These are phyloP conservation scores for Herpailurus yagouaroundi DNA, from an alignment of 2,113 vertebrate species.

Conservation along the genomic window DNA sequence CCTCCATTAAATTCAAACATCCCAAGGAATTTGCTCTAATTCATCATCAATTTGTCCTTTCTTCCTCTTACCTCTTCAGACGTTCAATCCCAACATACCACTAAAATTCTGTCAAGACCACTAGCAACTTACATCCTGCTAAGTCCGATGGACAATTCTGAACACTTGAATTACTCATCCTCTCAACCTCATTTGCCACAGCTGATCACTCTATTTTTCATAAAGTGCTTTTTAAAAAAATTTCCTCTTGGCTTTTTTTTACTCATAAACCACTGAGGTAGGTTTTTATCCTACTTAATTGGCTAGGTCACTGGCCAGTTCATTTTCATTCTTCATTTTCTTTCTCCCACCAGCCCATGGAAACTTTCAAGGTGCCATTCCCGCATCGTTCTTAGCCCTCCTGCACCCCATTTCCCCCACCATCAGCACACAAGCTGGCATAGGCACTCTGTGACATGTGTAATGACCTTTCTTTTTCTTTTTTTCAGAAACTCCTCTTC, in stretches of 20 bases:
- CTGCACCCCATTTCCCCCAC: neutral
- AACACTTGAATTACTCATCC: neutral
- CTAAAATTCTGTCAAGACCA: neutral
- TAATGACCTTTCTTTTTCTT: too few species aligned
- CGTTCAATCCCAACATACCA: neutral
- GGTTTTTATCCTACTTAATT: neutral
- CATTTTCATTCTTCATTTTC: neutral
- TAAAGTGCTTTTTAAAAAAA: neutral
- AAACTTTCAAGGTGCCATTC: neutral
- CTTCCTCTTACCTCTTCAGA: neutral
- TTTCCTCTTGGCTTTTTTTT: neutral
- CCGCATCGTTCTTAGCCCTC: neutral
- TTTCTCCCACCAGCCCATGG: neutral
- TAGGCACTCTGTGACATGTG: neutral
- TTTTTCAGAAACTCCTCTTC: neutral
- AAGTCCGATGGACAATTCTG: neutral
- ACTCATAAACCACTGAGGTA: neutral
- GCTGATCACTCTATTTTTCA: neutral
- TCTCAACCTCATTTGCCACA: neutral
- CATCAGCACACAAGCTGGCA: neutral
- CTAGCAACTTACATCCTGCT: neutral
- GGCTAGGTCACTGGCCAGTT: neutral
- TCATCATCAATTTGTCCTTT: neutral
- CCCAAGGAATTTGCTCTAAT: neutral
- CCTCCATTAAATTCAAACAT: neutral